phyloP scores from a whole-genome alignment of 2,888 invertebrate genomes.

The Drosophila diplacantha region DNA sequence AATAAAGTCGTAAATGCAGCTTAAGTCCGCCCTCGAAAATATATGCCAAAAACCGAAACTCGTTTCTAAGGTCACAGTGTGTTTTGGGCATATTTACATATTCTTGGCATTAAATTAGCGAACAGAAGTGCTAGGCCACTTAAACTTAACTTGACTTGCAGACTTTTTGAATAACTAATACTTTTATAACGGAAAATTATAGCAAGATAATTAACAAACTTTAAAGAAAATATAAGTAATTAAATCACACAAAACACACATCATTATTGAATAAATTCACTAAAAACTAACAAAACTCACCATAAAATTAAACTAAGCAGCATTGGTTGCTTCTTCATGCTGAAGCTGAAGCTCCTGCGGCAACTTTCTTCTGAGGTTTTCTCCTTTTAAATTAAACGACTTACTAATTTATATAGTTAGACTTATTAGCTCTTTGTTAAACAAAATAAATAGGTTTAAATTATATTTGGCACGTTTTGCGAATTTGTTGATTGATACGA shows the following conservation, averaged over 20 bases:
- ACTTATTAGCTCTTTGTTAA: constrained; percentile 70
- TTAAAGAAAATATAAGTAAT: neutral
- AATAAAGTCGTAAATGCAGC: constrained; percentile 29
- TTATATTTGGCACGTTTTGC: constrained; percentile 70
- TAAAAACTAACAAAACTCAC: constrained; percentile 59
- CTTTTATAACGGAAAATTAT: neutral
- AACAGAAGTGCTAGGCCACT: neutral
- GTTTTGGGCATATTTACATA: constrained; percentile 12
- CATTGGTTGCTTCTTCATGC: constrained; percentile 66
- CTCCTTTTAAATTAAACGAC: constrained; percentile 56
- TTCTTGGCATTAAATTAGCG: constrained; percentile 14
- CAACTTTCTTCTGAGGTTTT: constrained; percentile 25
- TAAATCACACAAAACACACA: constrained; percentile 1
- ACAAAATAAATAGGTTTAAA: constrained; percentile 68
- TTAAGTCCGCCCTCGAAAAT: constrained; percentile 21
- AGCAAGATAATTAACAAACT: neutral
- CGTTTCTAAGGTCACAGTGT: constrained; percentile 25
- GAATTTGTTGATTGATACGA: constrained; percentile 57
- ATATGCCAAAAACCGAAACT: constrained; percentile 24
- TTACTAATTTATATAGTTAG: constrained; percentile 68
- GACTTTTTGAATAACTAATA: neutral
- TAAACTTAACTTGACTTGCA: neutral
- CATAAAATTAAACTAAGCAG: constrained; percentile 72
- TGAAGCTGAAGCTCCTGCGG: constrained; percentile 48
- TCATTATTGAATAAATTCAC: constrained; percentile 1